Evolutionary conservation across 2,888 invertebrate genomes (phyloP), one percentile per base, ranked within the genome.

Genomic region (Endomychus coccineus): DNA sequence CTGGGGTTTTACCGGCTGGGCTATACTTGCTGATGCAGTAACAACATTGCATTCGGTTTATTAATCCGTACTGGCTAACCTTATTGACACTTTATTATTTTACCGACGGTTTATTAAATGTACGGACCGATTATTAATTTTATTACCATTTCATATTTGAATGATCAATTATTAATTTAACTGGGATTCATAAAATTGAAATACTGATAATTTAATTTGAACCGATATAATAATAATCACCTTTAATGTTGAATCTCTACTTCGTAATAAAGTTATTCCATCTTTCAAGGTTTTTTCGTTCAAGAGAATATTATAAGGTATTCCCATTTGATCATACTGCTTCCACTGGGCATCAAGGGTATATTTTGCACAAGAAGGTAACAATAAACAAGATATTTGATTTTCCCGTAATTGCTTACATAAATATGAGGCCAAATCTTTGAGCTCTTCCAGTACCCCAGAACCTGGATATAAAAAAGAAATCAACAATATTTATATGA

Each of bases 271-370:
- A 41, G 83, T 67, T 42, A 87, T 73, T 2, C 91, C 91, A 60
- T 74, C 77, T 47, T 71, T 71, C 4, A 88, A 67, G 9, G 83
- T 81, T 11, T 69, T 67, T 39, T 78, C 75, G 55, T 75, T 72
- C 11, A 91, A 62, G n/a, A 82, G 66, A 33, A 85, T 70, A 19
- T 77, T 78, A 56, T 83, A 89, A 4, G 83, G 80, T 5, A 88
- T 71, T 2, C 86, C 87, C 35, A 79, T 55, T 48, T 70, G 64
- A 55, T 78, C 77, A 58, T 69, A 71, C 42, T 72, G 70, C 11
- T 47, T 45, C 56, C 73, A 67, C 60, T 46, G 71, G 46, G 51
- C 46, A 28, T 66, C 69, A 34, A 68, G 62, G 45, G 53, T 56
- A 38, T 49, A 60, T 49, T 47, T 64, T 21, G 46, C 55, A 43